Percentiles rank a stretch among this genome's conserved stretches.
Evolutionary conservation across 2,113 vertebrate genomes (phyloP).

Genomic region (Phrynosoma blainvillii): DNA sequence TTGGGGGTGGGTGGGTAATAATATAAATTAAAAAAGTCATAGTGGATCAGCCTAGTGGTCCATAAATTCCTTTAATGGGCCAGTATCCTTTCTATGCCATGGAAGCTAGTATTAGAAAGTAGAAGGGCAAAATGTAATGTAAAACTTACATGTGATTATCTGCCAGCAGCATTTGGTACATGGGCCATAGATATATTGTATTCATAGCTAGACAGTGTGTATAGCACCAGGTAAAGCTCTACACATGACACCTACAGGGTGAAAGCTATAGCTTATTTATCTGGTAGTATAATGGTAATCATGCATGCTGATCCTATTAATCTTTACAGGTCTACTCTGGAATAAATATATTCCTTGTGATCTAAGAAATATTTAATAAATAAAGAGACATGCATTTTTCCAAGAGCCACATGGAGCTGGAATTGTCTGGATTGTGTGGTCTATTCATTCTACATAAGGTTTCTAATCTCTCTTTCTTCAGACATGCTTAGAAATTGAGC

Average conservation of each 20-base stretch:
- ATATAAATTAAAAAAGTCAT: background rate
- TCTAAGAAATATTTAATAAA: background rate
- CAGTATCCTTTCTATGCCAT: background rate
- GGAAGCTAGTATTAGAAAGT: background rate
- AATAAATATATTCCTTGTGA: background rate
- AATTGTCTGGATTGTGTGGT: background rate
- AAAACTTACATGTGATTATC: background rate
- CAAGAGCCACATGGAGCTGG: background rate
- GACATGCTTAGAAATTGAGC: background rate
- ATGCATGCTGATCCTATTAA: background rate
- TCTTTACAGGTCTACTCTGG: background rate
- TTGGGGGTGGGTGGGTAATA: conserved; percentile 2
- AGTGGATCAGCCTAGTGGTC: background rate
- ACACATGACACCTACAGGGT: background rate
- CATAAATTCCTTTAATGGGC: conserved; percentile 12
- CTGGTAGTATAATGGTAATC: background rate
- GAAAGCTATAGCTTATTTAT: background rate
- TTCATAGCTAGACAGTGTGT: background rate
- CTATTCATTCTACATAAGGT: background rate
- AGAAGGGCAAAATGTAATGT: background rate
- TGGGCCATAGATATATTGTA: background rate
- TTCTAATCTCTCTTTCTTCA: background rate
- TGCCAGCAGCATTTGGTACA: background rate
- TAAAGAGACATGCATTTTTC: background rate
- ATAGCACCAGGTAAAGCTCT: background rate